Conservation (phyloP, 1,140 invertebrate genomes). For the Apis cerana region DNA sequence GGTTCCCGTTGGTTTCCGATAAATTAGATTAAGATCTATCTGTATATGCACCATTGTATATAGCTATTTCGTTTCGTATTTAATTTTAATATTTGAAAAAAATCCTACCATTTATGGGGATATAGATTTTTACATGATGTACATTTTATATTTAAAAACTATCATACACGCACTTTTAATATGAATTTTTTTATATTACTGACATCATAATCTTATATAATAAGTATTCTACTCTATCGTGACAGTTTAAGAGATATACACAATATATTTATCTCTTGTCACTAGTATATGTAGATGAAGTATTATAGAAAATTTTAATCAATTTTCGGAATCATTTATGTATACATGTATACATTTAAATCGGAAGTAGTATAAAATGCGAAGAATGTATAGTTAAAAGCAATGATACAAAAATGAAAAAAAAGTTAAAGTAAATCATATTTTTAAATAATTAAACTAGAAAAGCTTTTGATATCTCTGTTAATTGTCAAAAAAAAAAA, state of each 20-base stretch:
- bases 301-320: slow-evolving; percentile 2
- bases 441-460: slow-evolving; percentile 35
- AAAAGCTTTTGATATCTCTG: slow-evolving; percentile 10
- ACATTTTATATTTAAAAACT: slow-evolving; percentile 46
- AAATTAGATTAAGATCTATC: slow-evolving; percentile 82
- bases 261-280: slow-evolving; percentile 15
- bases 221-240: slow-evolving; percentile 26
- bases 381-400: background rate
- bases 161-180: slow-evolving; percentile 24
- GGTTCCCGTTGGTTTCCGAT: slow-evolving; percentile 92
- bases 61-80: slow-evolving; percentile 50
- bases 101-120: slow-evolving; percentile 1
- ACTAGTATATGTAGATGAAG: background rate
- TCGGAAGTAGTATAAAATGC: background rate
- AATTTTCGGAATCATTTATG: background rate
- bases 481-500: slow-evolving; percentile 37
- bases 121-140: slow-evolving; percentile 57
- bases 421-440: background rate
- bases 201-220: slow-evolving; percentile 25
- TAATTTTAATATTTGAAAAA: slow-evolving; percentile 37
- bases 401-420: background rate
- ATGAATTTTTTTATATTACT: slow-evolving; percentile 23
- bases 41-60: slow-evolving; percentile 45
- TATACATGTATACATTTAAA: background rate
- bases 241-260: background rate